Evolutionary conservation across 1,140 invertebrate species (phyloP).

Genomic region (Coptotermes formosanus): DNA sequence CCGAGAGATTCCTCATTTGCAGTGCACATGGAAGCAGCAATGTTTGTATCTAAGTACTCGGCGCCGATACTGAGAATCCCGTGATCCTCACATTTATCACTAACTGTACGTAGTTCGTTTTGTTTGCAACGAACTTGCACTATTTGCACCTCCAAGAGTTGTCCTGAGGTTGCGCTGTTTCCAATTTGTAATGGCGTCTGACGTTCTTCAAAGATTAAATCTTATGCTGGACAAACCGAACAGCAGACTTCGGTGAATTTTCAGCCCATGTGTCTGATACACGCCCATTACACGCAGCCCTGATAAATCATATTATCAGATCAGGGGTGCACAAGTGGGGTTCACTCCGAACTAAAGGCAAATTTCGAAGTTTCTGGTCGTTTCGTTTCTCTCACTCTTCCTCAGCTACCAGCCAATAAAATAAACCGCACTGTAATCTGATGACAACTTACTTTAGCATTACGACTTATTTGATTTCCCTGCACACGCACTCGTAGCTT

Average conservation of each 20-base stretch:
- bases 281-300: neutral
- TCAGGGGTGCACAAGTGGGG: neutral
- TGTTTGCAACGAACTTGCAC: neutral
- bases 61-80: too few relatives aligned
- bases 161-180: neutral
- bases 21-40: too few relatives aligned
- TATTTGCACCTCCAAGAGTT: neutral
- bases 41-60: too few relatives aligned
- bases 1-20: too few relatives aligned
- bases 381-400: neutral
- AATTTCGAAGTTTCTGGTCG: neutral
- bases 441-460: neutral
- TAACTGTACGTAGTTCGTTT: neutral
- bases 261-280: neutral
- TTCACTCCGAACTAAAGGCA: neutral
- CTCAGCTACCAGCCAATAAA: neutral
- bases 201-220: neutral
- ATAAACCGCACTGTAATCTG: neutral
- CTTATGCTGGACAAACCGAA: neutral
- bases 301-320: neutral
- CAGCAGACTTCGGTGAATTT: neutral
- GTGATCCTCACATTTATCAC: too few relatives aligned
- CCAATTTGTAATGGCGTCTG: neutral
- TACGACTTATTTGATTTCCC: neutral
- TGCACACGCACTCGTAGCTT: neutral